These are phyloP conservation scores for Limenitis camilla DNA, from an alignment of 2,888 invertebrate genomes.

Conservation along the genomic window DNA sequence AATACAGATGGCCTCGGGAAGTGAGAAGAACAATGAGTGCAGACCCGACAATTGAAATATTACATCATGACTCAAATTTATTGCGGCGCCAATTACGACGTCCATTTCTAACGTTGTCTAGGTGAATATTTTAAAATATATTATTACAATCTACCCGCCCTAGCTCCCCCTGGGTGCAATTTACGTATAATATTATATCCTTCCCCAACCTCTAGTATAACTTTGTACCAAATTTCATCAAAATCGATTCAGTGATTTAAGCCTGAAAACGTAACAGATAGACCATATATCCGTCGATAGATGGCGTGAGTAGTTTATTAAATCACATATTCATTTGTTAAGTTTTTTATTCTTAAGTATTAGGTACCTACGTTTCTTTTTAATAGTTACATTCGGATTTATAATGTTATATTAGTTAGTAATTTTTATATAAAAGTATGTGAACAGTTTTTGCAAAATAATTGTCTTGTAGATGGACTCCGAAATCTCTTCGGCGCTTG, in stretches of 20 bases:
- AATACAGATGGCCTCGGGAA: conserved; percentile 39
- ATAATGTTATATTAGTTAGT: too few relatives aligned
- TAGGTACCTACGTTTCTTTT: too few relatives aligned
- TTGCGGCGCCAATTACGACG: conserved; percentile 44
- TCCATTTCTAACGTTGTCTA: conserved; percentile 44
- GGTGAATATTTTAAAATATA: conserved; percentile 30
- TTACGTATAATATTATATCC: too few relatives aligned
- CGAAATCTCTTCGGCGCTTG: conserved; percentile 50
- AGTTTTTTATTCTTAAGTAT: too few relatives aligned
- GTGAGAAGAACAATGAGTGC: conserved; percentile 60
- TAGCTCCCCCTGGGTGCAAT: not conserved
- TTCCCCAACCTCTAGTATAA: too few relatives aligned
- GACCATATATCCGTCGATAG: too few relatives aligned
- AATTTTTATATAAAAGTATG: not conserved
- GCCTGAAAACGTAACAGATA: too few relatives aligned
- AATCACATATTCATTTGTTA: too few relatives aligned
- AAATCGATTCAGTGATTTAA: too few relatives aligned
- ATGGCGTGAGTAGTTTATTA: too few relatives aligned
- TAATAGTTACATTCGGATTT: too few relatives aligned
- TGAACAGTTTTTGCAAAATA: not conserved
- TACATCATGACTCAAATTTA: conserved; percentile 50
- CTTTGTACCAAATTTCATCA: too few relatives aligned
- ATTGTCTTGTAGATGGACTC: conserved; percentile 57
- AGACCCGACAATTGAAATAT: conserved; percentile 48
- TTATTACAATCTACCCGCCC: not conserved